phyloP scores from a whole-genome alignment of 92 coral and sea anemone genomes.

The Porites divaricata region DNA sequence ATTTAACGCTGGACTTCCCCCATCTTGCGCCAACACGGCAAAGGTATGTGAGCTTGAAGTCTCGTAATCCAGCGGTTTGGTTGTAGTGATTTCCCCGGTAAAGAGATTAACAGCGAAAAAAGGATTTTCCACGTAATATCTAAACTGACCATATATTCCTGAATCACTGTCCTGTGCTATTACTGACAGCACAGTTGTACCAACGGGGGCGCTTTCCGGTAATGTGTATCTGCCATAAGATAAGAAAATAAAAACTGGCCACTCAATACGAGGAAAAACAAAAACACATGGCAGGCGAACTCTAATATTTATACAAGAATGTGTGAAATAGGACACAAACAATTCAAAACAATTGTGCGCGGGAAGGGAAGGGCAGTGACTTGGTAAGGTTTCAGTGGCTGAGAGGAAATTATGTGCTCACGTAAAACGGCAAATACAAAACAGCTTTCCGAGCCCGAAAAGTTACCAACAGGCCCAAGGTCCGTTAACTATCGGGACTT shows the following conservation, averaged over 20 bases:
- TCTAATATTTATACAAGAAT: too few relatives aligned
- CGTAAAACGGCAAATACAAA: too few relatives aligned
- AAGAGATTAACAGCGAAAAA: conserved; percentile 83
- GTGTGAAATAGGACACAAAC: too few relatives aligned
- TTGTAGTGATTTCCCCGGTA: conserved; percentile 85
- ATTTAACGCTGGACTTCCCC: conserved; percentile 77
- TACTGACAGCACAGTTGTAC: conserved; percentile 85
- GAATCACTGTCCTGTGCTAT: conserved; percentile 95
- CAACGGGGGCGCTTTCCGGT: conserved; percentile 97
- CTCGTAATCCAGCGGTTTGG: conserved; percentile 81
- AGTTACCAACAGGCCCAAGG: too few relatives aligned
- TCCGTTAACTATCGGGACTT: too few relatives aligned
- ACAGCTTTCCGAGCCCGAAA: too few relatives aligned
- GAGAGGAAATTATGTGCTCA: too few relatives aligned
- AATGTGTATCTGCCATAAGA: conserved; percentile 37
- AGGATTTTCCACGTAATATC: conserved; percentile 67
- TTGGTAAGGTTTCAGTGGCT: too few relatives aligned
- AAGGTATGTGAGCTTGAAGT: conserved; percentile 68
- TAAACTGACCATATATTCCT: conserved; percentile 86
- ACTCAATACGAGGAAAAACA: background rate
- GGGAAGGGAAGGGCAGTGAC: too few relatives aligned
- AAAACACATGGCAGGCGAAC: too few relatives aligned
- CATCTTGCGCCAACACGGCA: conserved; percentile 83
- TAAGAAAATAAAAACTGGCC: background rate
- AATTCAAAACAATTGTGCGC: too few relatives aligned